Evolutionary conservation across 2,797 vertebrate species (phyloP), one percentile per base, ranked within the genome.

Genomic region (Gadopsis marmoratus): DNA sequence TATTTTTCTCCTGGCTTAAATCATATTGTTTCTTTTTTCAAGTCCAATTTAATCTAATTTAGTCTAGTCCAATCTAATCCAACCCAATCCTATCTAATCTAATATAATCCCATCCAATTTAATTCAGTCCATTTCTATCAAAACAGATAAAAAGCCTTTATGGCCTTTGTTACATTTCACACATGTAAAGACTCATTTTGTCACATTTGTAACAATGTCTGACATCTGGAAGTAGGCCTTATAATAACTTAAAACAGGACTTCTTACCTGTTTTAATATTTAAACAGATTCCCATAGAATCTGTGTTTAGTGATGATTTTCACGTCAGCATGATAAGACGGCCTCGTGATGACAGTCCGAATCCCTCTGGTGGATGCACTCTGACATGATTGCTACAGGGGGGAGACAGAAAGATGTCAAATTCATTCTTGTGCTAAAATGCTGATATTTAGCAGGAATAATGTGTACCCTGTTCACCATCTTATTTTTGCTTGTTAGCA

Each of bases 341-440:
- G 17, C 11, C 26, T 70, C 58, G n/a, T 41, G 21, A 64, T 76
- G 47, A 68, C 58, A 59, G 65, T 45, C 60, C 48, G 17, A 77
- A 58, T 64, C 47, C 23, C 33, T 19, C 21, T 39, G 39, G 5
- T 48, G 12, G 13, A 60, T 41, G 16, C 19, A 50, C 48, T 64
- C 51, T n/a, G 51, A 47, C 17, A 8, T 47, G 56, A 59, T 61
- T 51, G 58, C 10, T 41, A 37, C 45, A 23, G 3, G 16, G 39
- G 3, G 16, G 39, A 47, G 14, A 78, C 37, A 39, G 37, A 10
- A 39, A 39, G 37, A 39, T 39, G 37, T 39, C 37, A 35, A 7
- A 16, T 29, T 47, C 3, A 64, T 9, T 55, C 19, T 54, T 45
- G 13, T 55, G 54, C 4, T n/a, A 59, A 59, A 11, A 37, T 37